These are phyloP conservation scores for Tipula helvola DNA, from an alignment of 2,888 invertebrate species.

Conservation along the genomic window DNA sequence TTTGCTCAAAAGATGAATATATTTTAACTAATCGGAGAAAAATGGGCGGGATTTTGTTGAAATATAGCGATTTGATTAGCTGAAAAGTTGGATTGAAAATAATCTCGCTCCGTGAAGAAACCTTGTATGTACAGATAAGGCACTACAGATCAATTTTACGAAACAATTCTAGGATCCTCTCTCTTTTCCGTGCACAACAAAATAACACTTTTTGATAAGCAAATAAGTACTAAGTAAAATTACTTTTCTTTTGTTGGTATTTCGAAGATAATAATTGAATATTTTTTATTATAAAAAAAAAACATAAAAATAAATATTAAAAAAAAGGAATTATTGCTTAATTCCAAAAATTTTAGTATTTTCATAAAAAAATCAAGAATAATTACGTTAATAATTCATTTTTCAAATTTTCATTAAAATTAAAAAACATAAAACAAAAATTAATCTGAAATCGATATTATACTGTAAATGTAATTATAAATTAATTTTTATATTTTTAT, in stretches of 20 bases:
- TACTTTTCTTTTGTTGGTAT: neutral
- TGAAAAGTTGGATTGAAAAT: too few relatives aligned
- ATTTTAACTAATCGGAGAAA: too few relatives aligned
- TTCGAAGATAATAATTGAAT: too few relatives aligned
- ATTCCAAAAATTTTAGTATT: neutral
- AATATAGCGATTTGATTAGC: too few relatives aligned
- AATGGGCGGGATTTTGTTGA: too few relatives aligned
- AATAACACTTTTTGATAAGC: neutral
- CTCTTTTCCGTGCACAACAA: too few relatives aligned
- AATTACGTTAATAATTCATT: neutral
- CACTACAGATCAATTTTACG: too few relatives aligned
- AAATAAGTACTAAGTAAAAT: neutral
- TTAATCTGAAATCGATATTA: neutral
- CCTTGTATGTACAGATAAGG: too few relatives aligned
- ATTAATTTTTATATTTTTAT: neutral
- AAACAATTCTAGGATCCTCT: too few relatives aligned
- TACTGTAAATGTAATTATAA: neutral
- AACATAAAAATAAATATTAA: neutral
- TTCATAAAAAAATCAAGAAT: neutral
- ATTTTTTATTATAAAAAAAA: neutral
- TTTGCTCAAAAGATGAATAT: too few relatives aligned
- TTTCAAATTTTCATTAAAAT: neutral
- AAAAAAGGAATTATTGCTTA: neutral
- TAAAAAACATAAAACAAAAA: neutral
- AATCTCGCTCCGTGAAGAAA: too few relatives aligned